Evolutionary conservation across 2,797 vertebrate genomes (phyloP), one percentile per base, ranked within the genome.

Genomic region (Streptopelia turtur): DNA sequence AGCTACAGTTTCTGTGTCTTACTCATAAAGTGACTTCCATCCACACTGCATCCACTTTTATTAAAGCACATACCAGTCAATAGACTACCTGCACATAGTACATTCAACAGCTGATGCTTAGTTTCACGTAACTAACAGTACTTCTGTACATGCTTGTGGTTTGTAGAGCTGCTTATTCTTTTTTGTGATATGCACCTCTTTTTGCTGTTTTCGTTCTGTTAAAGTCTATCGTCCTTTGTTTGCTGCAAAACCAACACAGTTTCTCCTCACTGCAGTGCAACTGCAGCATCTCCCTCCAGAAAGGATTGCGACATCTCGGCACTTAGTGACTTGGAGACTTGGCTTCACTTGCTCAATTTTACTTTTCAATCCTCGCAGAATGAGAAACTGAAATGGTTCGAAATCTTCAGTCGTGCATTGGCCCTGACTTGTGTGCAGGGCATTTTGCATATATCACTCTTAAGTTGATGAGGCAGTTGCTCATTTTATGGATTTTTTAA

Each of bases 401-500:
- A 91, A 74, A 90, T 88, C 78, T 63, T 85, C 84, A 69, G 50
- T 70, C 1, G 3, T 94, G 90, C 63, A 0, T 93, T 85, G 88
- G 72, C 83, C 75, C 41, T 78, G 90, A 86, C 75, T 95, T 41
- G 79, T 68, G 74, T 86, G 85, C 95, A 71, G 53, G 59, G 71
- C 55, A 94, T 93, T 87, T 95, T 0, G 0, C 79, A 64, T 93
- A 47, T 61, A 53, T 88, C 86, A 85, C 68, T 83, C 72, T 60
- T 80, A 80, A 41, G n/a, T 1, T 96, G 89, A 77, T 96, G 90
- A 94, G n/a, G 57, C 68, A 81, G 86, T 89, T 94, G 78, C 68
- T 96, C 83, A 37, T 87, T 90, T 86, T 89, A 78, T 61, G 79
- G 81, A 47, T 94, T 91, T 95, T n/a, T 94, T 84, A 95, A 87